phyloP scores from a whole-genome alignment of 2,797 vertebrate species.

The Sebastiscus albofasciatus region DNA sequence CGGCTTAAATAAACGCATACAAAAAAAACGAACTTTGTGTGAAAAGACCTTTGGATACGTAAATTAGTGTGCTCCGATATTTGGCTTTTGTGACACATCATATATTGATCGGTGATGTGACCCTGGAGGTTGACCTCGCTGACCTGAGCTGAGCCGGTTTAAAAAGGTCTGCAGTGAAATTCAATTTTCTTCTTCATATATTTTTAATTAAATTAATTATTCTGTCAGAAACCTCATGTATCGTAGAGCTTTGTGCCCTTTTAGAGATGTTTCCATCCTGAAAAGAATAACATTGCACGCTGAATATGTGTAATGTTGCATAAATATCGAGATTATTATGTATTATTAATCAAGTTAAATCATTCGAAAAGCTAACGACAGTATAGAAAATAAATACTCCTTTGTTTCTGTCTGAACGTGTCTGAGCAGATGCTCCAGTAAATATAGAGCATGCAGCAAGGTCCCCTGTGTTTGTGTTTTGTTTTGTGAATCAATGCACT shows the following conservation, averaged over 20 bases:
- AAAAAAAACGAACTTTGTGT: no score
- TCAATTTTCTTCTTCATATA: background rate
- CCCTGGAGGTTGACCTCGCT: background rate
- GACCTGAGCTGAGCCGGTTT: background rate
- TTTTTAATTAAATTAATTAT: background rate
- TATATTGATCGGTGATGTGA: slow-evolving; percentile 34
- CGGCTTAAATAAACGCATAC: no score
- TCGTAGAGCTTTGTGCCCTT: background rate
- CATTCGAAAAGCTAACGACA: background rate
- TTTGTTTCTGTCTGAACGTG: slow-evolving; percentile 16
- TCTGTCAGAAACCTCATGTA: background rate
- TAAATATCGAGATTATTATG: background rate
- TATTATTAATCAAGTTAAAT: background rate
- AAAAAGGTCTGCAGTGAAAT: background rate
- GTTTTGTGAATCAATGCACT: slow-evolving; percentile 70
- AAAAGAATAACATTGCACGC: background rate
- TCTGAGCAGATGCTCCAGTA: slow-evolving; percentile 12
- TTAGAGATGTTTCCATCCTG: background rate
- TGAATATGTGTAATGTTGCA: background rate
- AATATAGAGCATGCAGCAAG: slow-evolving; percentile 1
- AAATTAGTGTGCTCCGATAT: slow-evolving; percentile 8
- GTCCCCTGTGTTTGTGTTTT: slow-evolving; percentile 62
- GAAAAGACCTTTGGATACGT: no score
- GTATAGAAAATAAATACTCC: background rate
- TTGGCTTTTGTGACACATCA: slow-evolving; percentile 45